phyloP scores from a whole-genome alignment of 2,888 invertebrate genomes.

The Micoletzkya japonica region DNA sequence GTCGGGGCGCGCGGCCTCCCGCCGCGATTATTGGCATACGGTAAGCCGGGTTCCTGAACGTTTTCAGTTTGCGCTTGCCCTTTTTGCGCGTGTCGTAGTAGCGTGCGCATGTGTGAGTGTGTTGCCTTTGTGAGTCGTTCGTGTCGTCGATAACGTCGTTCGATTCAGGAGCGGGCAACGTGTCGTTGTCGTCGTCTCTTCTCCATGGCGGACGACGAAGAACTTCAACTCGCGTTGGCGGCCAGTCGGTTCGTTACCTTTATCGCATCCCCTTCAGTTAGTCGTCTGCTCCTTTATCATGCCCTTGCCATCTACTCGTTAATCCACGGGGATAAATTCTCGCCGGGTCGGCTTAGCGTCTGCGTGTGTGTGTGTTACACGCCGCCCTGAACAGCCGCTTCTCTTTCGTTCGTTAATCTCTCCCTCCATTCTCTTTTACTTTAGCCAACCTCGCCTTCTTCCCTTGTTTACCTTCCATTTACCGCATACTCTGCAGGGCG shows the following conservation, averaged over 20 bases:
- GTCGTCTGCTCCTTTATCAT: neutral
- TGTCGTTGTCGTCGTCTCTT: neutral
- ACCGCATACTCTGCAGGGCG: slow-evolving; percentile 31
- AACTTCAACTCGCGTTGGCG: slow-evolving; percentile 41
- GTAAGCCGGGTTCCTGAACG: neutral
- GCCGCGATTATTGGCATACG: neutral
- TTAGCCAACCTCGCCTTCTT: too few relatives aligned
- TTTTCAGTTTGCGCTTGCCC: neutral
- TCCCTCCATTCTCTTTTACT: too few relatives aligned
- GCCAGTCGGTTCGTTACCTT: slow-evolving; percentile 38
- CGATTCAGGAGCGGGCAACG: neutral
- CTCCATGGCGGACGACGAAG: slow-evolving; percentile 35
- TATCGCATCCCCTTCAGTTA: neutral
- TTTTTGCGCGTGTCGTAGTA: neutral
- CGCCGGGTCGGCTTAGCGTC: neutral
- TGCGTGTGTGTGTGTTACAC: neutral
- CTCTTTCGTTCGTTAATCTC: neutral
- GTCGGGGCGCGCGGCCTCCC: neutral
- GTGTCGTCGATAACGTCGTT: slow-evolving; percentile 2
- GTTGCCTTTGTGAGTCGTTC: neutral
- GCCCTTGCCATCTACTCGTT: neutral
- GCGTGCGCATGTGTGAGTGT: neutral
- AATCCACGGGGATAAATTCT: neutral
- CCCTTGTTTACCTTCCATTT: neutral
- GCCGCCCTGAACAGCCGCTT: neutral